A percentile compares a stretch with the other conserved stretches of the same genome.
These are phyloP conservation scores for Leptarthrus brevirostris DNA, from an alignment of 2,888 invertebrate genomes.

Conservation along the genomic window DNA sequence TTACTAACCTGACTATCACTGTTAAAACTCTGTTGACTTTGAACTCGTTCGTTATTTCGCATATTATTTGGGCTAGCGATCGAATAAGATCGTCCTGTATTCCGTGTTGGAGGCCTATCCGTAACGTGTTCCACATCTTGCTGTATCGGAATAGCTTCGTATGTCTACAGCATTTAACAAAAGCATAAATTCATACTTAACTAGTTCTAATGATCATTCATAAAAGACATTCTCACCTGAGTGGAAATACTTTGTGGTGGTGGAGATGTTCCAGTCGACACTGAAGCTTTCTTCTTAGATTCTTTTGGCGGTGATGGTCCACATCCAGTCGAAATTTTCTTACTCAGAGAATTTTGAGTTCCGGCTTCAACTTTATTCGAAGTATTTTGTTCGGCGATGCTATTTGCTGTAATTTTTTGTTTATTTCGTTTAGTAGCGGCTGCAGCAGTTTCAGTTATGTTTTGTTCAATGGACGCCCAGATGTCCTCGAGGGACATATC, in stretches of 20 bases:
- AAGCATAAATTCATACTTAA: not conserved
- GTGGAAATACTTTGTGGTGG: constrained; percentile 89
- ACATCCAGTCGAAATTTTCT: constrained; percentile 72
- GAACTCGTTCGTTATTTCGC: constrained; percentile 66
- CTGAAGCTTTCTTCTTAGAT: constrained; percentile 56
- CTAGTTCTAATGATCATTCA: not conserved
- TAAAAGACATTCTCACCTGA: constrained; percentile 71
- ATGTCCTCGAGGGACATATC: constrained; percentile 62
- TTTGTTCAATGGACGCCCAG: constrained; percentile 66
- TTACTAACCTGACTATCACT: constrained; percentile 73
- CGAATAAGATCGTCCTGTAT: constrained; percentile 61
- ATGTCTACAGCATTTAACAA: constrained; percentile 62
- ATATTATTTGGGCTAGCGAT: constrained; percentile 56
- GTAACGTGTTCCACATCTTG: constrained; percentile 56
- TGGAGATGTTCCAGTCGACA: constrained; percentile 83
- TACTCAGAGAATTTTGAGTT: constrained; percentile 1
- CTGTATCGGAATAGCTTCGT: constrained; percentile 62
- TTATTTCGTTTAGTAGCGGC: constrained; percentile 55
- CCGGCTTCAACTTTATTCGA: constrained; percentile 14
- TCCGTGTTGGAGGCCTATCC: constrained; percentile 52
- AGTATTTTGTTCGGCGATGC: constrained; percentile 13
- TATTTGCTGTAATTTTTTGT: constrained; percentile 52
- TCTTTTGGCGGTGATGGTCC: constrained; percentile 74
- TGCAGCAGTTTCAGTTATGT: constrained; percentile 63
- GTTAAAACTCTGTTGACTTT: constrained; percentile 75